Conservation (phyloP, 2,797 vertebrate genomes). For the Luscinia megarhynchos region DNA sequence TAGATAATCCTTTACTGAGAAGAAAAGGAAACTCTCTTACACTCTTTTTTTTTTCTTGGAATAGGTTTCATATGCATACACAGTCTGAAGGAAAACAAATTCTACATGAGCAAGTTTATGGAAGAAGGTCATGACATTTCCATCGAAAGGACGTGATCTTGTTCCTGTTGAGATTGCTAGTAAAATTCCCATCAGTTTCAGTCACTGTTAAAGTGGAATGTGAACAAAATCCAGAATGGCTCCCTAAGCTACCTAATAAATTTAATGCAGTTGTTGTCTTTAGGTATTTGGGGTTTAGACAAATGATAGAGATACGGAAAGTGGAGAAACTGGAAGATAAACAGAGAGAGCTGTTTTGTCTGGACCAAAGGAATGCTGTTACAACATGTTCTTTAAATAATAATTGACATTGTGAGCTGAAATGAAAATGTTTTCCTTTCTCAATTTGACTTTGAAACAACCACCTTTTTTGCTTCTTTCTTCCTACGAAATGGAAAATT, state of each 20-base stretch:
- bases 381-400: conserved; percentile 3
- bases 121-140: conserved; percentile 2
- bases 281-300: background rate
- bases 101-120: conserved; percentile 19
- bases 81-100: conserved; percentile 15
- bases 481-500: background rate
- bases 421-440: conserved; percentile 19
- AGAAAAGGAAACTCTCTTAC: background rate
- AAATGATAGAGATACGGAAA: background rate
- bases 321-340: conserved; percentile 6
- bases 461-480: background rate
- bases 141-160: background rate
- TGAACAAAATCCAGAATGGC: conserved; percentile 24
- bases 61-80: background rate
- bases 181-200: conserved; percentile 26
- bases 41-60: background rate
- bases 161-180: conserved; percentile 14
- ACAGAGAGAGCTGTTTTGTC: conserved; percentile 36
- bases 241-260: background rate
- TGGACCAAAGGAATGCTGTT: conserved; percentile 17
- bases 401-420: background rate
- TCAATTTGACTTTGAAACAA: background rate
- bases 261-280: background rate
- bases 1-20: background rate
- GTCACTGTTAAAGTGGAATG: background rate